phyloP scores from a whole-genome alignment of 2,888 invertebrate genomes.

The Seira ritae region DNA sequence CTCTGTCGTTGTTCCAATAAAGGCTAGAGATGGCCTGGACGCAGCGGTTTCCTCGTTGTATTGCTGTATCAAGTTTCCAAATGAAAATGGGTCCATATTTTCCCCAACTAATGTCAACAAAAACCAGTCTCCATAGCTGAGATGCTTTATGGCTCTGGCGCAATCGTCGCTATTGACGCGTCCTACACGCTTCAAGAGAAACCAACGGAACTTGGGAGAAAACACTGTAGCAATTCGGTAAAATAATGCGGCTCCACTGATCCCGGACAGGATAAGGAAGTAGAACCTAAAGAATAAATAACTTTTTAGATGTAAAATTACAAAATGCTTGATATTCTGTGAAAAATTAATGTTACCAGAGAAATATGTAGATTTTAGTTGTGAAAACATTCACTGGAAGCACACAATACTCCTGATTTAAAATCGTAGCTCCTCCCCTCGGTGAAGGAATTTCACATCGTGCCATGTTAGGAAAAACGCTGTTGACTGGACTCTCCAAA shows the following conservation, averaged over 20 bases:
- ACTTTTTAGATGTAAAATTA: background rate
- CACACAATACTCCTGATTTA: slow-evolving; percentile 43
- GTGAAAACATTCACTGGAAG: slow-evolving; percentile 63
- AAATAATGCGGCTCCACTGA: slow-evolving; percentile 22
- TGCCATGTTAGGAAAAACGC: slow-evolving; percentile 52
- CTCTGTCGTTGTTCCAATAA: slow-evolving; percentile 15
- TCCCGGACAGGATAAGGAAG: slow-evolving; percentile 10
- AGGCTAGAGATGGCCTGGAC: slow-evolving; percentile 35
- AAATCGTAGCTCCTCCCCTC: background rate
- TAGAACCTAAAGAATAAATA: slow-evolving; percentile 40
- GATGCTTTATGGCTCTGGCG: background rate
- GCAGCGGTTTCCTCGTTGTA: slow-evolving; percentile 9
- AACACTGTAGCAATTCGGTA: slow-evolving; percentile 33
- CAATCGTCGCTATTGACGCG: slow-evolving; percentile 16
- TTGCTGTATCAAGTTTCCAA: slow-evolving; percentile 17
- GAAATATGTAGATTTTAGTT: slow-evolving; percentile 61
- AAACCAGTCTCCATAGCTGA: slow-evolving; percentile 51
- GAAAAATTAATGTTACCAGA: slow-evolving; percentile 51
- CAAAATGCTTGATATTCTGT: background rate
- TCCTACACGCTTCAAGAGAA: slow-evolving; percentile 29
- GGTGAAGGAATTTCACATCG: slow-evolving; percentile 44
- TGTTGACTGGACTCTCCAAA: slow-evolving; percentile 26
- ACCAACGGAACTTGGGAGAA: slow-evolving; percentile 31
- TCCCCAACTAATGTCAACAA: slow-evolving; percentile 33
- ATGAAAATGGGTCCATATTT: slow-evolving; percentile 45